Base-by-base conservation (phyloP, 2,113 vertebrate genomes). In the Ceyx melanurus region DNA sequence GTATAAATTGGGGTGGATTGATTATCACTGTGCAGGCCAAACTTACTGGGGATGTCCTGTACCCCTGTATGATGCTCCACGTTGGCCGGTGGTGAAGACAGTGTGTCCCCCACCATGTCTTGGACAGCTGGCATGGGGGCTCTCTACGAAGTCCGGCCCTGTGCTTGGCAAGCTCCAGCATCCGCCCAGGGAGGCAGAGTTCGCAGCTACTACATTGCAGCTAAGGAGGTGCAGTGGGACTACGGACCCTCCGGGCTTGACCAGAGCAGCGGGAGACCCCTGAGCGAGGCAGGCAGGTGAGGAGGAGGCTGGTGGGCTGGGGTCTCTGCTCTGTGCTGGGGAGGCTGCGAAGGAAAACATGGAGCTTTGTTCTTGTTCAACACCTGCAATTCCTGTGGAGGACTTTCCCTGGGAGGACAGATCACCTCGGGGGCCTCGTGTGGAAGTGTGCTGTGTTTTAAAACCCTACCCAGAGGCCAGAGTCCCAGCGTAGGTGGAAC, bases 91-190 rank as follows among this genome's bases (percentile, higher is more conserved):
- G 16, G 18, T 50, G 40, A 58, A 64, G 54, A 20, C 23, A 14
- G 0, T 51, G 13, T 94, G 26, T 71, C 62, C 22, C 96, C 46
- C 48, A 37, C 25, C 8, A 0, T 94, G 73, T 92, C 48, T 84
- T 66, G 82, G 31, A 7, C 94, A 98, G 98, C 88, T 92, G 98
- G 98, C 21, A 98, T 98, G 98, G 96, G 28, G 23, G 98, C 97
- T 6, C 65, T 98, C 40, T 98, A 98, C 20, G 95, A 96, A n/a
- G 96, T 98, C 76, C 95, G 93, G 10, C 91, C 81, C 62, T 98
- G 98, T 37, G 97, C 97, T 65, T 46, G 2, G 42, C 58, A 65
- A 62, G 70, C 89, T 45, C 50, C 19, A 0, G 61, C 61, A 9
- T 13, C 90, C 22, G 12, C 42, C 35, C 95, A 95, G 60, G 73